Conservation (phyloP, 2,888 invertebrate genomes). For the Trichopria drosophilae region DNA sequence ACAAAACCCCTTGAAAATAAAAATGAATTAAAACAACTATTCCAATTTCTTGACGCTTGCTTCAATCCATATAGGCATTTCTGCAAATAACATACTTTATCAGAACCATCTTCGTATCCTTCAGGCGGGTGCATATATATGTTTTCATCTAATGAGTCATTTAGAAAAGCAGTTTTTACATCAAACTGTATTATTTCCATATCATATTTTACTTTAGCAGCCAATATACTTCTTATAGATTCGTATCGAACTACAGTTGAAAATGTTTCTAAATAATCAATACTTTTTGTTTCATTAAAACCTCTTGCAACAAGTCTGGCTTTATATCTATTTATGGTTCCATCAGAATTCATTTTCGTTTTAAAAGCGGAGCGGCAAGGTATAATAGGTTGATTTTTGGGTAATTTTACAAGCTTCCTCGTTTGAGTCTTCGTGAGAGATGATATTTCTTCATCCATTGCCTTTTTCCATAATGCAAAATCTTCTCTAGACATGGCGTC, state of each 20-base stretch:
- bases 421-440: background rate
- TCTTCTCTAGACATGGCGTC: slow-evolving; percentile 1
- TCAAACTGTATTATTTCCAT: background rate
- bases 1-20: background rate
- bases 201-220: background rate
- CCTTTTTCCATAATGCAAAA: too few relatives aligned
- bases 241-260: too few relatives aligned
- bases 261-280: too few relatives aligned
- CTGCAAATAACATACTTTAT: too few relatives aligned
- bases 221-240: slow-evolving; percentile 12
- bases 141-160: background rate
- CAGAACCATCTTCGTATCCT: too few relatives aligned
- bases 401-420: background rate
- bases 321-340: too few relatives aligned
- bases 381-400: background rate
- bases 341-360: too few relatives aligned
- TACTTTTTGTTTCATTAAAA: too few relatives aligned
- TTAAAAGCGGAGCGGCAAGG: slow-evolving; percentile 17
- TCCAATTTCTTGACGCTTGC: slow-evolving; percentile 17
- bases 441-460: background rate
- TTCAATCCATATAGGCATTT: slow-evolving; percentile 9
- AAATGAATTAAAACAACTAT: slow-evolving; percentile 5
- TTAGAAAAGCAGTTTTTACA: background rate
- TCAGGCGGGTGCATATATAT: too few relatives aligned
- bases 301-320: too few relatives aligned